phyloP scores from a whole-genome alignment of 2,113 vertebrate genomes.

The human (Homo sapiens) region GRCh38 chrX:26364001-26364500 shows the following conservation, averaged over 20 bases:
- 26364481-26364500: not conserved
- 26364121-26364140: not conserved
- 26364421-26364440: not conserved
- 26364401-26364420: not conserved
- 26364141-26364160: not conserved
- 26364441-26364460: slow-evolving; percentile 5
- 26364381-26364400: not conserved
- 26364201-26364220: not conserved
- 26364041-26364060: too few relatives aligned
- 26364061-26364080: not conserved
- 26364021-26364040: too few relatives aligned
- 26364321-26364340: not conserved
- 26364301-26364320: slow-evolving; percentile 6
- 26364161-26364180: not conserved
- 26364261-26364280: not conserved
- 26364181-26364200: not conserved
- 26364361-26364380: not conserved
- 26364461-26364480: not conserved
- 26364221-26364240: not conserved
- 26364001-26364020: too few relatives aligned
- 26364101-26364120: not conserved
- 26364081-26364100: not conserved
- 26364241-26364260: not conserved
- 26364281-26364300: not conserved
- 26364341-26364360: not conserved